Percentiles rank a stretch among this genome's conserved stretches.
These are phyloP conservation scores for Adela reaumurella DNA, from an alignment of 2,888 invertebrate species.

Conservation along the genomic window DNA sequence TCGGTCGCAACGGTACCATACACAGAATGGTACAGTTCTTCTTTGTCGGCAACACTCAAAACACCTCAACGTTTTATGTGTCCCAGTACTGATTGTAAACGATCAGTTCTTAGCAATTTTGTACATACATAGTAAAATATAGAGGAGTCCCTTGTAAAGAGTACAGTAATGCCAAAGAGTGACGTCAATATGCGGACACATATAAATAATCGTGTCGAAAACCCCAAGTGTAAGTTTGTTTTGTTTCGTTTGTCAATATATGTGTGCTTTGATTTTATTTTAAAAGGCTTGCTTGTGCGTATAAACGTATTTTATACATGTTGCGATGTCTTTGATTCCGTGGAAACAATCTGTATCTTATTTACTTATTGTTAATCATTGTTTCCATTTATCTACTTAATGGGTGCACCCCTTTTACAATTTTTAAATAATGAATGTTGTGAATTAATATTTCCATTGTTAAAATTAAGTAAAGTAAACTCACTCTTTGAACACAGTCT, in stretches of 20 bases:
- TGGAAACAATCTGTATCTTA: too few species aligned
- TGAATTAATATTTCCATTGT: too few species aligned
- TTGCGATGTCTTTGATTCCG: background rate
- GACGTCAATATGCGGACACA: slow-evolving; percentile 13
- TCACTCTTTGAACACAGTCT: too few species aligned
- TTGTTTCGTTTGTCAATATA: slow-evolving; percentile 45
- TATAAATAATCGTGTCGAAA: background rate
- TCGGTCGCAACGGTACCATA: slow-evolving; percentile 60
- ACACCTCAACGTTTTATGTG: slow-evolving; percentile 63
- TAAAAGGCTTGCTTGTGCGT: background rate
- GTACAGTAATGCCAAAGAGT: slow-evolving; percentile 31
- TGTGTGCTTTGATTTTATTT: slow-evolving; percentile 3
- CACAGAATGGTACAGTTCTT: slow-evolving; percentile 63
- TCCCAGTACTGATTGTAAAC: slow-evolving; percentile 46
- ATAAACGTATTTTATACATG: background rate
- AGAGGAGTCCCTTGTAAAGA: background rate
- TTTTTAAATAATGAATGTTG: too few species aligned
- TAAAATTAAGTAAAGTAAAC: too few species aligned
- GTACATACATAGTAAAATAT: background rate
- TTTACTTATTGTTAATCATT: too few species aligned
- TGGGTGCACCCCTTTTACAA: too few species aligned
- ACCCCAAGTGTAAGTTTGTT: slow-evolving; percentile 40
- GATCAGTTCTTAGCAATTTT: background rate
- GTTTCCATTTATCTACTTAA: too few species aligned
- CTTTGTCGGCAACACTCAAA: slow-evolving; percentile 60